Evolutionary conservation across 1,140 invertebrate genomes (phyloP).

Genomic region (Aradophagus sp.): DNA sequence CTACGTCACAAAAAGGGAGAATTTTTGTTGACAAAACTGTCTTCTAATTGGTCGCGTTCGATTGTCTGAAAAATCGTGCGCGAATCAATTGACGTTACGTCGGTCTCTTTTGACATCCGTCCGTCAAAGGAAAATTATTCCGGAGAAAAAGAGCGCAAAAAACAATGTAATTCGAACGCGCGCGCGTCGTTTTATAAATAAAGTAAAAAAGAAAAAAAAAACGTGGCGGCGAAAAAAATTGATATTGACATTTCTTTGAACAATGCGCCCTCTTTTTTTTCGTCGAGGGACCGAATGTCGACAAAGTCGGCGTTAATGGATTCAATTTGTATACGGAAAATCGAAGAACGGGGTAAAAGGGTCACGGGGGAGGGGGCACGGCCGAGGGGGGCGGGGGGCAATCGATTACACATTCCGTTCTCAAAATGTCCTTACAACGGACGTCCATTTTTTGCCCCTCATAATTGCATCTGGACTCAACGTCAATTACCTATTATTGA

Average conservation of each 20-base stretch:
- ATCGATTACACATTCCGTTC: conserved; percentile 30
- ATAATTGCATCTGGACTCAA: conserved; percentile 21
- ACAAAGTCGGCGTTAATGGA: conserved; percentile 21
- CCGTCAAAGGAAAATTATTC: conserved; percentile 7
- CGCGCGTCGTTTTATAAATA: background rate
- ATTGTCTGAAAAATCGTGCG: no score
- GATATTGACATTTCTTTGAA: conserved; percentile 26
- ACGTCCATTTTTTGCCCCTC: conserved; percentile 16
- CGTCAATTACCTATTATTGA: conserved; percentile 39
- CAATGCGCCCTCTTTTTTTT: conserved; percentile 2
- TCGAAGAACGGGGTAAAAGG: conserved; percentile 4
- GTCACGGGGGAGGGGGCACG: conserved; percentile 9
- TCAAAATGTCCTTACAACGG: conserved; percentile 33
- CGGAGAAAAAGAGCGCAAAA: conserved; percentile 1
- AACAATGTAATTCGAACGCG: conserved; percentile 18
- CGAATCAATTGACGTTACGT: background rate
- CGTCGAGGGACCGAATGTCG: no score
- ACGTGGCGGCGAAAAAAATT: background rate
- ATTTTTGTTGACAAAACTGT: no score
- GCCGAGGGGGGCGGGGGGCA: background rate
- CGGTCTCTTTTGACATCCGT: conserved; percentile 3
- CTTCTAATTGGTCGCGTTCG: no score
- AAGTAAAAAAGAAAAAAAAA: no score
- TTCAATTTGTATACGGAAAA: conserved; percentile 30
- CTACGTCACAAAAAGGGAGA: no score